phyloP scores from a whole-genome alignment of 2,888 invertebrate species.

The Acrocyrtus sp. region DNA sequence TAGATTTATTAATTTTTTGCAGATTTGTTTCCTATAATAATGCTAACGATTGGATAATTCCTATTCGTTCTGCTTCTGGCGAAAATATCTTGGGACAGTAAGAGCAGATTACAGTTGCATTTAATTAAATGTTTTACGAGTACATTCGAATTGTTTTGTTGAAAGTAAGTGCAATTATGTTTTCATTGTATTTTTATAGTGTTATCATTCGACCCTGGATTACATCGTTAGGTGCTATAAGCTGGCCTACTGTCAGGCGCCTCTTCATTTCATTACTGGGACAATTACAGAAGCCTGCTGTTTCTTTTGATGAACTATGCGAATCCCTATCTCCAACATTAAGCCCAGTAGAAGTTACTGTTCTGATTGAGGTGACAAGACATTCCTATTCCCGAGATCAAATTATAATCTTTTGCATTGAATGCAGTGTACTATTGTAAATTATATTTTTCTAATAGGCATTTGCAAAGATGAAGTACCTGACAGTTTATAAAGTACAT shows the following conservation, averaged over 20 bases:
- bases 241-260: constrained; percentile 49
- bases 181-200: constrained; percentile 16
- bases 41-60: constrained; percentile 22
- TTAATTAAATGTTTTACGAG: background rate
- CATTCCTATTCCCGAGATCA: too few species aligned
- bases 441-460: constrained; percentile 5
- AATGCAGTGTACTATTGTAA: too few species aligned
- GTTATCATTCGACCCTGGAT: constrained; percentile 52
- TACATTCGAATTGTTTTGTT: background rate
- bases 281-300: constrained; percentile 29
- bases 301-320: constrained; percentile 30
- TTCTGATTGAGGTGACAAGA: constrained; percentile 45
- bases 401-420: too few species aligned
- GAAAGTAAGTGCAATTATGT: background rate
- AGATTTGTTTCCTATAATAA: constrained; percentile 28
- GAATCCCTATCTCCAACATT: constrained; percentile 29
- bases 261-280: constrained; percentile 39
- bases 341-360: constrained; percentile 32
- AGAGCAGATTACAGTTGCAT: background rate
- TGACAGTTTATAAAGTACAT: constrained; percentile 10
- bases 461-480: constrained; percentile 14
- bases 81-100: constrained; percentile 18
- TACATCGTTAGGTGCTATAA: constrained; percentile 30
- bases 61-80: constrained; percentile 2
- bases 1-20: too few species aligned